phyloP scores from a whole-genome alignment of 2,797 vertebrate species.

The Rhinatrema bivittatum region DNA sequence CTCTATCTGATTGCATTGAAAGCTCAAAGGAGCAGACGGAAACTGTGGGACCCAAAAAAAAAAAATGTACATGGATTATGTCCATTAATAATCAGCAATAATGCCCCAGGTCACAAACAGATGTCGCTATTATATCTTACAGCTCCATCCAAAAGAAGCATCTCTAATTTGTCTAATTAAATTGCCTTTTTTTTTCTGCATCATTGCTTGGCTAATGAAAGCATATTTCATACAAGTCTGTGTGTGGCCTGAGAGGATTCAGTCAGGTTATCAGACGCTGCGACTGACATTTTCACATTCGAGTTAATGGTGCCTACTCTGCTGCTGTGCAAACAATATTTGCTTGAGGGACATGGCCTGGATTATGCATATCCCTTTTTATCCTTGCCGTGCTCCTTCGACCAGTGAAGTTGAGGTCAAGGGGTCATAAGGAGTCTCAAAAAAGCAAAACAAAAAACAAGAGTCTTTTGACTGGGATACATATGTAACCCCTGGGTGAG shows the following conservation, averaged over 20 bases:
- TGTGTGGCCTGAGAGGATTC: constrained; percentile 1
- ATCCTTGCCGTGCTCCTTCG: not conserved
- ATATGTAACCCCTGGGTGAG: too few relatives aligned
- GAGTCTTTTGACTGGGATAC: too few relatives aligned
- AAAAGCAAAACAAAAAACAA: too few relatives aligned
- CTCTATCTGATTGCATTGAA: too few relatives aligned
- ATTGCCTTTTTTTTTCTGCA: constrained; percentile 15
- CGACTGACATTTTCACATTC: too few relatives aligned
- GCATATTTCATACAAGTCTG: not conserved
- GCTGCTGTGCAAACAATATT: not conserved
- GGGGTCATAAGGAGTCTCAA: too few relatives aligned
- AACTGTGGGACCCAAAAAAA: too few relatives aligned
- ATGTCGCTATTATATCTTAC: constrained; percentile 5
- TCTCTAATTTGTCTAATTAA: constrained; percentile 2
- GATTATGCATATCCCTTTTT: not conserved
- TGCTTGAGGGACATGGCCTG: not conserved
- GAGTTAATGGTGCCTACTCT: too few relatives aligned
- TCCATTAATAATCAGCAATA: not conserved
- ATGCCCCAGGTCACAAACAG: not conserved
- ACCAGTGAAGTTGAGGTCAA: too few relatives aligned
- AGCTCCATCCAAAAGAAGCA: constrained; percentile 5
- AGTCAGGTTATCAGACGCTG: not conserved
- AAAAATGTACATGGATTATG: not conserved
- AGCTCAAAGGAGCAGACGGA: too few relatives aligned
- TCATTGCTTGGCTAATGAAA: constrained; percentile 7